Conservation (phyloP, 2,113 vertebrate species). For the Lepisosteus osseus region DNA sequence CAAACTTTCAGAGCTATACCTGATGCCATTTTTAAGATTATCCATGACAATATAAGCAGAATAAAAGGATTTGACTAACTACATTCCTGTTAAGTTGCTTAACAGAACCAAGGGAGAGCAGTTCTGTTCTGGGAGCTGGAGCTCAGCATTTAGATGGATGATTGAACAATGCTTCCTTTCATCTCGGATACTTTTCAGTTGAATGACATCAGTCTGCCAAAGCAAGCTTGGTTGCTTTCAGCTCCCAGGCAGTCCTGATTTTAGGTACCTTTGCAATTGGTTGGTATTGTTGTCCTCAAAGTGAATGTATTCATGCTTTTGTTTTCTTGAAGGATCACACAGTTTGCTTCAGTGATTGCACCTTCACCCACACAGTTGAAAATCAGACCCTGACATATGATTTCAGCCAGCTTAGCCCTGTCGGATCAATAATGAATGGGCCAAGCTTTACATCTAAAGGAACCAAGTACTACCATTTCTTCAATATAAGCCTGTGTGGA, state of each 20-base stretch:
- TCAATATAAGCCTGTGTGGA: conserved; percentile 94
- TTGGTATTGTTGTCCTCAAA: neutral
- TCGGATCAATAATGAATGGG: conserved; percentile 82
- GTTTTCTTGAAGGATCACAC: conserved; percentile 78
- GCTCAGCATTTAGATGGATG: neutral
- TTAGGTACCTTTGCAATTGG: neutral
- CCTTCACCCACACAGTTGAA: conserved; percentile 67
- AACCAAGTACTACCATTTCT: conserved; percentile 93
- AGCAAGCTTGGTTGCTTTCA: neutral
- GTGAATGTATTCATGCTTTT: conserved; percentile 18
- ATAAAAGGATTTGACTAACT: neutral
- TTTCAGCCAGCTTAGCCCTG: conserved; percentile 76
- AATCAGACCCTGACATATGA: conserved; percentile 81
- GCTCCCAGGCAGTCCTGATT: neutral
- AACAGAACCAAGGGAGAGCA: neutral
- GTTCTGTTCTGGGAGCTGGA: neutral
- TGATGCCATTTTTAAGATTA: too few species aligned
- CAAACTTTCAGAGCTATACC: too few species aligned
- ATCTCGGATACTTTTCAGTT: neutral
- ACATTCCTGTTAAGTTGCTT: neutral
- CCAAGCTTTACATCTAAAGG: conserved; percentile 96
- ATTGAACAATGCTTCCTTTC: conserved; percentile 3
- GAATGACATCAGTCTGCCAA: neutral
- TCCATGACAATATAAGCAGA: too few species aligned
- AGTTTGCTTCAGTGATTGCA: conserved; percentile 88